These are phyloP conservation scores for Pangasius larnaudii DNA, from an alignment of 2,797 vertebrate species.

Conservation along the genomic window DNA sequence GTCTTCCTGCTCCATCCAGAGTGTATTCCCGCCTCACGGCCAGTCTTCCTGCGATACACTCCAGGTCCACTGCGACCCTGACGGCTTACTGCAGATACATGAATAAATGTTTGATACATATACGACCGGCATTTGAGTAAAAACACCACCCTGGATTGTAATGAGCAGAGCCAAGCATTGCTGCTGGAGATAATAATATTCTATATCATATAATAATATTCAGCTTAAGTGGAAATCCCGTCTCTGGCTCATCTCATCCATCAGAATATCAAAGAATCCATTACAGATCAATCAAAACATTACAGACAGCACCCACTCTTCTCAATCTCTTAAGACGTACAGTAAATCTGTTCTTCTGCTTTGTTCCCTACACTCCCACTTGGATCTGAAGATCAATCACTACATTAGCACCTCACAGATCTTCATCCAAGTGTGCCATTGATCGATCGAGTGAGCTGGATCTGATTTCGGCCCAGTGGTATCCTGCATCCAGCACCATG, in stretches of 20 bases:
- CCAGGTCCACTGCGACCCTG: background rate
- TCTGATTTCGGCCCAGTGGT: slow-evolving; percentile 45
- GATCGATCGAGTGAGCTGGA: slow-evolving; percentile 46
- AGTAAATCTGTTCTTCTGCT: background rate
- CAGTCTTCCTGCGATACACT: background rate
- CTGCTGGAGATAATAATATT: background rate
- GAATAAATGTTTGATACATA: background rate
- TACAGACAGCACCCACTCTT: background rate
- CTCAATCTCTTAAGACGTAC: background rate
- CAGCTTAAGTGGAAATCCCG: background rate
- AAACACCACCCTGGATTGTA: background rate
- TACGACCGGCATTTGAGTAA: background rate
- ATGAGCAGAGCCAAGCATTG: background rate
- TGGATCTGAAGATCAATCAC: slow-evolving; percentile 34
- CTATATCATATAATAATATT: background rate
- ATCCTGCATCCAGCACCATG: slow-evolving; percentile 32
- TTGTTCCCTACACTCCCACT: background rate
- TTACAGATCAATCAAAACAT: background rate
- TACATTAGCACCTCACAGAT: slow-evolving; percentile 44
- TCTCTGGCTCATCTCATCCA: background rate
- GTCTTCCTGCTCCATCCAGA: no score
- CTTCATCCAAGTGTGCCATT: slow-evolving; percentile 37
- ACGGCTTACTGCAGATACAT: background rate
- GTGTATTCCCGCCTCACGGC: no score
- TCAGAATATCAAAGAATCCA: background rate